phyloP scores from a whole-genome alignment of 1,140 invertebrate genomes.

The Tetragonula clypearis region DNA sequence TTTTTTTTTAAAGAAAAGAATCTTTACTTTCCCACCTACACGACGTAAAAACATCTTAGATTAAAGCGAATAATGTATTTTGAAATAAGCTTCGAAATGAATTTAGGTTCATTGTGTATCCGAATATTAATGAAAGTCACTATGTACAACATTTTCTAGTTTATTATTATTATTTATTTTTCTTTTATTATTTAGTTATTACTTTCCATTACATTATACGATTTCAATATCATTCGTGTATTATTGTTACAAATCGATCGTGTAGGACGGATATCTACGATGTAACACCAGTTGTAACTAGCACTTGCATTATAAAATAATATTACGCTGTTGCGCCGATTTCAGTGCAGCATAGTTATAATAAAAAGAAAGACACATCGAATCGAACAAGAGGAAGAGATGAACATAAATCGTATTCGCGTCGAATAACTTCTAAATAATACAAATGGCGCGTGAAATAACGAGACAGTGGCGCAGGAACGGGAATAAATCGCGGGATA shows the following conservation, averaged over 20 bases:
- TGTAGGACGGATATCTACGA: not conserved
- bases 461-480: slow-evolving; percentile 6
- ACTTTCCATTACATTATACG: too few relatives aligned
- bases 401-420: not conserved
- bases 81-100: too few relatives aligned
- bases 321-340: not conserved
- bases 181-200: too few relatives aligned
- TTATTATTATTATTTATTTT: not conserved
- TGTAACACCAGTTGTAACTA: not conserved
- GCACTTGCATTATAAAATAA: not conserved
- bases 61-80: too few relatives aligned
- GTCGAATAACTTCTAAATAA: slow-evolving; percentile 13
- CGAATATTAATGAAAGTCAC: too few relatives aligned
- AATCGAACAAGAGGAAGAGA: not conserved
- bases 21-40: too few relatives aligned
- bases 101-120: too few relatives aligned
- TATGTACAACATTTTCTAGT: not conserved
- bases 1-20: too few relatives aligned
- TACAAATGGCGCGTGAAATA: slow-evolving; percentile 19
- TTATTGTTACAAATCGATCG: too few relatives aligned
- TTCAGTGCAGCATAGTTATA: not conserved
- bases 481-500: slow-evolving; percentile 2
- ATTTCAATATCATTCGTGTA: too few relatives aligned
- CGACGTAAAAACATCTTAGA: too few relatives aligned
- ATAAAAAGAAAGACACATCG: not conserved